Base-by-base conservation (phyloP, 2,113 vertebrate species). In the Zosterops pallidus region DNA sequence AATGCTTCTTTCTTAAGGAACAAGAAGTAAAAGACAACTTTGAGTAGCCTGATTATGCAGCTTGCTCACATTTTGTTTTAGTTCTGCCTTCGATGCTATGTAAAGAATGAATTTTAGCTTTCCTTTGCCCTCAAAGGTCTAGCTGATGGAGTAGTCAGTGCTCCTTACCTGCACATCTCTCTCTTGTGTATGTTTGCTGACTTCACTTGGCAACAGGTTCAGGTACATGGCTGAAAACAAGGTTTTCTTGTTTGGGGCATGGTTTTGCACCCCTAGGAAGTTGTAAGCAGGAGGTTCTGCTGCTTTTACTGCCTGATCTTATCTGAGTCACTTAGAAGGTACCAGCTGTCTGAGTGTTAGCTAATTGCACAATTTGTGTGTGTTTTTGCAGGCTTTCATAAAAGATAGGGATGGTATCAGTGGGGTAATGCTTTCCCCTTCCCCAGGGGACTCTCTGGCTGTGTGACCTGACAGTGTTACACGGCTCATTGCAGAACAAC, bases 11-110 rank as follows among this genome's bases (percentile, higher is more conserved):
- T 53, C 42, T 53, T 14, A 76, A 67, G 94, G 90, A 95, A 95
- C 9, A 47, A 50, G 74, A 84, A 84, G 49, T 79, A 95, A 90
- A 97, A 97, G 68, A 62, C 67, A 96, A 92, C 77, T 96, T 89
- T 33, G 65, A 68, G 39, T 69, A 72, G 82, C 49, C 26, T 76
- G 85, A 94, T 96, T 82, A 87, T 19, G 47, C 89, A 97, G 65
- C 67, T 95, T 93, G 80, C 67, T 95, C 92, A 91, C 25, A 5
- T 85, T 79, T 74, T 17, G 47, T 41, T 65, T 95, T 80, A 82
- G 60, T 7, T 94, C 60, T 68, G 39, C 75, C 79, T 96, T 89
- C 28, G 29, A 77, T 72, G 74, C 47, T 52, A 69, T 23, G 24
- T 59, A 75, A 64, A 65, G 55, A 92, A 56, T 44, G 60, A 92